phyloP scores from a whole-genome alignment of 30 jellyfish, hydroid and myxozoan species.

The Hydra vulgaris region DNA sequence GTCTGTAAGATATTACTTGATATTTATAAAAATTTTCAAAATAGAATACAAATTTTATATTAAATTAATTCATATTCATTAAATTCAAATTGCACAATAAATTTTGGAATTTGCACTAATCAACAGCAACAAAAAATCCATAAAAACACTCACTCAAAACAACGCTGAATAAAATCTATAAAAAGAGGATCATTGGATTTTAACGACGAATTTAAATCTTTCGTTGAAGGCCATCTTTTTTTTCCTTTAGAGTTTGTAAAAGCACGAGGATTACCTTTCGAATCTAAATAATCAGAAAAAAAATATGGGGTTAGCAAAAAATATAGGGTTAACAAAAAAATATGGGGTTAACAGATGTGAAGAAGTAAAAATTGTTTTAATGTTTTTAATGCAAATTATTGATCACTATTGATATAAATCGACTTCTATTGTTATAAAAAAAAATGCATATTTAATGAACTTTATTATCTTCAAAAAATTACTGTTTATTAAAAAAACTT shows the following conservation, averaged over 20 bases:
- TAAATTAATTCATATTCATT: no score
- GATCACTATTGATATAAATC: no score
- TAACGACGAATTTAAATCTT: constrained; percentile 55
- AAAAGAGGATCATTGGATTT: constrained; percentile 73
- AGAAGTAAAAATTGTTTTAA: neutral
- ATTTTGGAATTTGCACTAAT: no score
- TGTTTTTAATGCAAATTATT: no score
- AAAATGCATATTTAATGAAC: neutral
- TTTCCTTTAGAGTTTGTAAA: constrained; percentile 80
- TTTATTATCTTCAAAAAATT: neutral
- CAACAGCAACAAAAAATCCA: no score
- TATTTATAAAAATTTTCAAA: no score
- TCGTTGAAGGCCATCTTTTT: constrained; percentile 45
- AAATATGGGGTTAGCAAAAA: no score
- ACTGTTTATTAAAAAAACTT: neutral
- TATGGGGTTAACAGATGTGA: no score
- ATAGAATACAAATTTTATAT: no score
- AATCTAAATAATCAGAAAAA: constrained; percentile 29
- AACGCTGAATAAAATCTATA: constrained; percentile 58
- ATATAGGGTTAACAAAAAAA: no score
- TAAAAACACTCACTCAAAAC: constrained; percentile 64
- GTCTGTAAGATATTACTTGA: no score
- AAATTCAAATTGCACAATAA: no score
- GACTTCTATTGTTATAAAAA: neutral
- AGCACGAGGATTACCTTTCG: constrained; percentile 86